Evolutionary conservation across 2,797 vertebrate species (phyloP).

Genomic region (Parotocinclus haroldoi): DNA sequence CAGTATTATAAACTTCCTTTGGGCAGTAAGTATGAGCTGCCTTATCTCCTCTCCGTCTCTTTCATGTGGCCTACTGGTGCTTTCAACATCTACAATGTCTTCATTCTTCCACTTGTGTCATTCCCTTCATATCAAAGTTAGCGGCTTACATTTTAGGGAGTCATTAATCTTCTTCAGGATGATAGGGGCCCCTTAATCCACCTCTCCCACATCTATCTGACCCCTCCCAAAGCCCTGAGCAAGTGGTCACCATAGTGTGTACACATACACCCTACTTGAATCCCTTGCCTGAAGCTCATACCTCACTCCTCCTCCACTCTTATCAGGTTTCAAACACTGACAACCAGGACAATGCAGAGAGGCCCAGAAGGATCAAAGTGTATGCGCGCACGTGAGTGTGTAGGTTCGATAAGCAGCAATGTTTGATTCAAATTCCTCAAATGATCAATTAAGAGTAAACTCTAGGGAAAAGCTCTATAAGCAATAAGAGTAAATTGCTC

Average conservation of each 20-base stretch:
- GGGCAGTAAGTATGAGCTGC: not conserved
- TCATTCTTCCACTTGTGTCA: conserved; percentile 36
- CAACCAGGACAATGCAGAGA: conserved; percentile 48
- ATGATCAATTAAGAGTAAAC: not conserved
- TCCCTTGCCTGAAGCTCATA: conserved; percentile 39
- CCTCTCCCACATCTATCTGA: conserved; percentile 40
- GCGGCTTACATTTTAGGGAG: conserved; percentile 48
- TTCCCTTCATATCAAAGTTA: conserved; percentile 49
- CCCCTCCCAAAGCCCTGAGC: conserved; percentile 35
- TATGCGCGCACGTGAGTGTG: not conserved
- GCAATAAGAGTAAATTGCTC: not conserved
- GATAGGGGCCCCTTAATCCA: conserved; percentile 58
- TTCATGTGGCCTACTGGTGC: conserved; percentile 10
- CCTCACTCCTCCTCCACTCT: conserved; percentile 43
- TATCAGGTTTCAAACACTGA: conserved; percentile 53
- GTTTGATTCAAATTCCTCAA: conserved; percentile 6
- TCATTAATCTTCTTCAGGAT: conserved; percentile 55
- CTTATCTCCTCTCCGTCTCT: conserved; percentile 1
- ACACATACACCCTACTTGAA: conserved; percentile 17
- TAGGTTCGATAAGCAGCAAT: not conserved
- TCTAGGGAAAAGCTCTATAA: not conserved
- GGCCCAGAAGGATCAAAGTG: conserved; percentile 26
- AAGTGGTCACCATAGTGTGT: conserved; percentile 33
- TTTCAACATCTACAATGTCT: conserved; percentile 34
- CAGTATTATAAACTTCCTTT: too few relatives aligned